A percentile compares a stretch with the other conserved stretches of the same genome.
Conservation (phyloP, 2,113 vertebrate genomes). For the Chelonoidis abingdonii region DNA sequence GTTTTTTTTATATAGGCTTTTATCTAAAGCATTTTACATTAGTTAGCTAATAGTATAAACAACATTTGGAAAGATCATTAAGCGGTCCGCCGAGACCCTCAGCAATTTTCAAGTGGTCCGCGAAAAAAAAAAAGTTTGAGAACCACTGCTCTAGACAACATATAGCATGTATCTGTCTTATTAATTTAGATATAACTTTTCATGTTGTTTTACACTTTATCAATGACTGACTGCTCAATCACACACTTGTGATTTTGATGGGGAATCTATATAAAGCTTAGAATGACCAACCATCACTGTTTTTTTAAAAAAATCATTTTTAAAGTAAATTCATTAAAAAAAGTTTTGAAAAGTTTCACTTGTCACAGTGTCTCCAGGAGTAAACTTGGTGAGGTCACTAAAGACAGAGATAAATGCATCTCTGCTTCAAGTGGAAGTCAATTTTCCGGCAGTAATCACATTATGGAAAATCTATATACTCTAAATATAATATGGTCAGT, state of each 20-base stretch:
- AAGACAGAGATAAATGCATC: neutral
- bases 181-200: neutral
- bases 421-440: slow-evolving; percentile 47
- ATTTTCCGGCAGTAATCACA: slow-evolving; percentile 38
- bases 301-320: neutral
- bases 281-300: rapidly evolving
- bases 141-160: neutral
- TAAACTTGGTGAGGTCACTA: neutral
- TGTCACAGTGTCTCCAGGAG: neutral
- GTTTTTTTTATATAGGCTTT: no score
- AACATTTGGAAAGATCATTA: no score
- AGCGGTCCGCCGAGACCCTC: no score
- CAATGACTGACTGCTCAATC: neutral
- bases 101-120: no score
- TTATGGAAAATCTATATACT: slow-evolving; percentile 30
- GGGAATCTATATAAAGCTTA: neutral
- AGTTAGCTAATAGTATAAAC: no score
- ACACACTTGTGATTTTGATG: neutral
- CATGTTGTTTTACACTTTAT: neutral
- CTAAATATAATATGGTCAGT: neutral
- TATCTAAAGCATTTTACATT: no score
- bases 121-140: no score
- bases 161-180: neutral
- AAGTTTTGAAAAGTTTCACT: neutral
- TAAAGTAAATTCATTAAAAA: neutral